Conservation (phyloP, 2,113 vertebrate species). For the Pelusios castaneus region DNA sequence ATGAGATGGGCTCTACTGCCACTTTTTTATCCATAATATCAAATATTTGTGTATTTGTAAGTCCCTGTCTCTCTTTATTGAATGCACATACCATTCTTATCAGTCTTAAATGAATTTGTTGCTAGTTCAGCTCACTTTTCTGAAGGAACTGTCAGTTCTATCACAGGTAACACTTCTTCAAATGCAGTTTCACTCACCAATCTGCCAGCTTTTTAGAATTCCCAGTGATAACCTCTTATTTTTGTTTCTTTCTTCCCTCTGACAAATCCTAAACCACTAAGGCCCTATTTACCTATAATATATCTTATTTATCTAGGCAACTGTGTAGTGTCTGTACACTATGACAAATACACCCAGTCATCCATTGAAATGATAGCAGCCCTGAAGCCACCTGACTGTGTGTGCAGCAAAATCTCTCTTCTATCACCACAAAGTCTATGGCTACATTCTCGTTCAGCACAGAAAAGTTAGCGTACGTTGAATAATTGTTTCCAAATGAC, state of each 20-base stretch:
- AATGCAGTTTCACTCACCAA: conserved; percentile 34
- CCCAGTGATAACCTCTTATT: background rate
- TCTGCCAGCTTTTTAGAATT: conserved; percentile 3
- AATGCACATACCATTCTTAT: background rate
- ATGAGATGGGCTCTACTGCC: background rate
- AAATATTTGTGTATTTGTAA: background rate
- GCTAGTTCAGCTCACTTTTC: conserved; percentile 42
- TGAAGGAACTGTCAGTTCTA: conserved; percentile 29
- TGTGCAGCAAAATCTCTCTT: conserved; percentile 30
- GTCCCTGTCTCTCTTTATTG: conserved; percentile 9
- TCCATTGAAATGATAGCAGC: background rate
- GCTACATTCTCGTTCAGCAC: conserved; percentile 5
- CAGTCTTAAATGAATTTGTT: conserved; percentile 47
- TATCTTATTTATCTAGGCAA: conserved; percentile 27
- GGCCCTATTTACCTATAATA: background rate
- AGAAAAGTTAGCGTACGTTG: background rate
- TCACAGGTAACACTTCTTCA: conserved; percentile 33
- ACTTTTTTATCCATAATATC: background rate
- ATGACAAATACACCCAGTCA: conserved; percentile 59
- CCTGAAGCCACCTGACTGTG: conserved; percentile 42
- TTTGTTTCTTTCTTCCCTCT: conserved; percentile 9
- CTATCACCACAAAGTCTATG: conserved; percentile 3
- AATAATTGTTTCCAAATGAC: conserved; percentile 12
- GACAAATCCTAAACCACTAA: background rate
- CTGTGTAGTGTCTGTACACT: conserved; percentile 1